Conservation (phyloP, 2,113 vertebrate genomes). For the Drymodes brunneopygia region DNA sequence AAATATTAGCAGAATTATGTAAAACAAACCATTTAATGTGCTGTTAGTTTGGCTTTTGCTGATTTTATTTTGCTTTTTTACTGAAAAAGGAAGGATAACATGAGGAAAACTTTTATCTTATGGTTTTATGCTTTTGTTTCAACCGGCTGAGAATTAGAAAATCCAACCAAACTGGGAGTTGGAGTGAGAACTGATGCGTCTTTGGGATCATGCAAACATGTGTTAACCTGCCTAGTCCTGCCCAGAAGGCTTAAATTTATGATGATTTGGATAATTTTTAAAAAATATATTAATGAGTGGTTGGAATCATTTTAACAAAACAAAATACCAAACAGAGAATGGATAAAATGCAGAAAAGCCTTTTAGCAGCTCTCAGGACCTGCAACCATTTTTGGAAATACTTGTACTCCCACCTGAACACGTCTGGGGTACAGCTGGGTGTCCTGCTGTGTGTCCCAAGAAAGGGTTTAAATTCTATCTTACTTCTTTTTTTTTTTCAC, state of each 20-base stretch:
- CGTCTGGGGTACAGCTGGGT: neutral
- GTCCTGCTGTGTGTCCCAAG: neutral
- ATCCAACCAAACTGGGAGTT: neutral
- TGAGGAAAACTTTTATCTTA: too few relatives aligned
- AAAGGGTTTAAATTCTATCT: neutral
- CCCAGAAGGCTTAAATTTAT: neutral
- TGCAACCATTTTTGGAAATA: neutral
- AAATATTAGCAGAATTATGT: too few relatives aligned
- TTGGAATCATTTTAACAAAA: rapidly evolving
- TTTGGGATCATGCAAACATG: neutral
- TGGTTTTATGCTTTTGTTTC: neutral
- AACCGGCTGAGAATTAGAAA: neutral
- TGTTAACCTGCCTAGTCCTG: neutral
- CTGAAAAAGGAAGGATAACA: neutral
- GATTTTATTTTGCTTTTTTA: neutral
- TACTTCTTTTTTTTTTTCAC: neutral
- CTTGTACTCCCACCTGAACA: neutral
- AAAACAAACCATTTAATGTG: neutral
- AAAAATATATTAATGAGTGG: neutral
- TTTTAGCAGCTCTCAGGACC: neutral
- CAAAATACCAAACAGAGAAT: neutral
- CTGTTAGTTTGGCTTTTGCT: neutral
- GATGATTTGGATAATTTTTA: neutral
- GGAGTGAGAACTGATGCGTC: neutral
- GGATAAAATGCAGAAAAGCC: neutral